Conservation (phyloP, 2,797 vertebrate genomes). For the Siniperca scherzeri region DNA sequence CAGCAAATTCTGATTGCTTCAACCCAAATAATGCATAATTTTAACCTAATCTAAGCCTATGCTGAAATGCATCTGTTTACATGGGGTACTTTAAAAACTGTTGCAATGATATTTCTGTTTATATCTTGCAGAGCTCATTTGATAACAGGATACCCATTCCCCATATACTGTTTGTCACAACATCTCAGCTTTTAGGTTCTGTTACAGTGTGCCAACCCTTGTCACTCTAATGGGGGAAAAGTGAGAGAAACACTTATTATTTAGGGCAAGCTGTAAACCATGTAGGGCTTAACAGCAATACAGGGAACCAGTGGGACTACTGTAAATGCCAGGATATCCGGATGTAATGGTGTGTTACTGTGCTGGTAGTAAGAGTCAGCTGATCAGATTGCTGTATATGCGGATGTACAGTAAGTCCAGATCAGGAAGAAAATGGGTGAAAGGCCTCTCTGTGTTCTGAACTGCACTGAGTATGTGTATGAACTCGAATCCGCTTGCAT, state of each 20-base stretch:
- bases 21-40: neutral
- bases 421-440: slow-evolving; percentile 41
- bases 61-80: neutral
- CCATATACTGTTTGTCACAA: neutral
- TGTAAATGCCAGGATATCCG: neutral
- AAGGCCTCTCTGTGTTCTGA: slow-evolving; percentile 31
- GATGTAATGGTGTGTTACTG: slow-evolving; percentile 14
- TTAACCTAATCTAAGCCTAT: neutral
- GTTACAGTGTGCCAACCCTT: neutral
- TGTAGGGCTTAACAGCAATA: slow-evolving; percentile 10
- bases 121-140: neutral
- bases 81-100: neutral
- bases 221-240: neutral
- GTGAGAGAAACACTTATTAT: neutral
- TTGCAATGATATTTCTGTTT: neutral
- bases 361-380: slow-evolving; percentile 40
- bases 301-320: neutral
- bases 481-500: neutral
- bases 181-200: neutral
- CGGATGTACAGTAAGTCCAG: slow-evolving; percentile 46
- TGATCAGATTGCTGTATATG: slow-evolving; percentile 45
- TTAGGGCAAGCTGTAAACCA: neutral
- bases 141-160: neutral
- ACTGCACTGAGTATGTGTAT: neutral
- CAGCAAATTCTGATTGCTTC: neutral